phyloP scores from a whole-genome alignment of 2,113 vertebrate species.

The Cygnus atratus region DNA sequence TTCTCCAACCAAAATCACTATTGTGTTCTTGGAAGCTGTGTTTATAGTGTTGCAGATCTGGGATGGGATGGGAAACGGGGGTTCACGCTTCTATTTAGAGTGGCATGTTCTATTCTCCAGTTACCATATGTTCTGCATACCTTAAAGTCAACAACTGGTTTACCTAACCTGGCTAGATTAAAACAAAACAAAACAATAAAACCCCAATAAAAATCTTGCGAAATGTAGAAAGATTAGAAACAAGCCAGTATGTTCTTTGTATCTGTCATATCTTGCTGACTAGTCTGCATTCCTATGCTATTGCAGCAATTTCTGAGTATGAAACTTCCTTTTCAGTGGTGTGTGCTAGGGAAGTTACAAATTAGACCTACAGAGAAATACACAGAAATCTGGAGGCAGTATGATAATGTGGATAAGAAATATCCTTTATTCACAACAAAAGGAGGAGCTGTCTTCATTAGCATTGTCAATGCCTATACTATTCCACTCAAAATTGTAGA shows the following conservation, averaged over 20 bases:
- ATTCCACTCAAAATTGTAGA: neutral
- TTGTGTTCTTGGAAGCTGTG: neutral
- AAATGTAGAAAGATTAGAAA: slow-evolving; percentile 8
- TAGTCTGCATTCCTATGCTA: neutral
- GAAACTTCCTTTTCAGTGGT: neutral
- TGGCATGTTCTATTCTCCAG: neutral
- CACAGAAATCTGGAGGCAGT: neutral
- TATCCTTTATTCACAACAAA: neutral
- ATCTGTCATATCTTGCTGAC: slow-evolving; percentile 11
- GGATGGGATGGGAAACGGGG: neutral
- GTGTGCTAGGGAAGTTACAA: slow-evolving; percentile 3
- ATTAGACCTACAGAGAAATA: neutral
- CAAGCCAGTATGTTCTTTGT: neutral
- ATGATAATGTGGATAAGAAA: neutral
- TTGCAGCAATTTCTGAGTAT: slow-evolving; percentile 1
- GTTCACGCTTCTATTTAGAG: slow-evolving; percentile 4
- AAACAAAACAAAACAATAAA: neutral
- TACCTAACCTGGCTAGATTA: neutral
- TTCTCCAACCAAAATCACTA: neutral
- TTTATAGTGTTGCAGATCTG: neutral
- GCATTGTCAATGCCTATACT: neutral
- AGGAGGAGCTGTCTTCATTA: neutral
- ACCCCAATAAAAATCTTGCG: neutral
- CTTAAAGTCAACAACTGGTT: slow-evolving; percentile 18
- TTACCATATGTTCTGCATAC: neutral